Percentiles rank a stretch among this genome's conserved stretches.
Evolutionary conservation across 2,797 vertebrate species (phyloP).

Genomic region (Smutsia gigantea): DNA sequence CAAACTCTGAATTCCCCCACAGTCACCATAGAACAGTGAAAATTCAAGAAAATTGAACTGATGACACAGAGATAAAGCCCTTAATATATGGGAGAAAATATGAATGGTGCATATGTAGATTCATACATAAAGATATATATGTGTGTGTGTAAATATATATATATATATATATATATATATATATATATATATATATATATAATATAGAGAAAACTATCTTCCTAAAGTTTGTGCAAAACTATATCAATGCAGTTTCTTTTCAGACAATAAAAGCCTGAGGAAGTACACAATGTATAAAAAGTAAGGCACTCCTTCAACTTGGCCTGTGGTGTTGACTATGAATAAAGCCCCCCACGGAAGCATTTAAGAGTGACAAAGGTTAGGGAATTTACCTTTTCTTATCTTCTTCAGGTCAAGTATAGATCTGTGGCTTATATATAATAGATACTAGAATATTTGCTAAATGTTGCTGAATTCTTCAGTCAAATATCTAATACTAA

Average conservation of each 20-base stretch:
- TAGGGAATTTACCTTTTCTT: background rate
- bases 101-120: background rate
- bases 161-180: too few species aligned
- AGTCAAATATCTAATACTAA: background rate
- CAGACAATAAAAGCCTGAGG: background rate
- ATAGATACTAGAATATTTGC: background rate
- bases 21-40: background rate
- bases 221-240: background rate
- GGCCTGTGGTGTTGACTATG: background rate
- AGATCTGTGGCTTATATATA: background rate
- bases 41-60: background rate
- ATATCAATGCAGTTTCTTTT: background rate
- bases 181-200: background rate
- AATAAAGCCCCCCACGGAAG: background rate
- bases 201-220: background rate
- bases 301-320: background rate
- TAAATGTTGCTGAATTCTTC: slow-evolving; percentile 28
- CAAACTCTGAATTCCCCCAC: background rate
- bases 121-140: background rate
- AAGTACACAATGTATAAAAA: background rate
- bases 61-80: background rate
- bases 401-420: background rate
- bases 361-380: background rate
- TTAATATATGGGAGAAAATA: background rate
- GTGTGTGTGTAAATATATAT: background rate